Conservation (phyloP, 2,113 vertebrate species). For the Turdus rufiventris region DNA sequence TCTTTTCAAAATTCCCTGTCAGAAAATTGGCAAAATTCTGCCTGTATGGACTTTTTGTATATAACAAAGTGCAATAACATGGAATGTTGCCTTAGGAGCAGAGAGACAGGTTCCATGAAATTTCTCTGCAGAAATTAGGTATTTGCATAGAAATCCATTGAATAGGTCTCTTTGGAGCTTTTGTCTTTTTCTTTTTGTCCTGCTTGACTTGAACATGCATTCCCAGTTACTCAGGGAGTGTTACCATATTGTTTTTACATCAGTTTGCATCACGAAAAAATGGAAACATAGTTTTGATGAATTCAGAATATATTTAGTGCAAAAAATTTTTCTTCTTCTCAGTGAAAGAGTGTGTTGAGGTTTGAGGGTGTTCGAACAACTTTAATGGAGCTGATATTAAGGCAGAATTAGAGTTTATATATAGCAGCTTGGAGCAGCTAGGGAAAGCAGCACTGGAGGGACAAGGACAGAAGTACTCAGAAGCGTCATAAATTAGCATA, state of each 20-base stretch:
- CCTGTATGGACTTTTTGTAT: not conserved
- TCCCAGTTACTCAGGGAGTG: not conserved
- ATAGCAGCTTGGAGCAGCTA: not conserved
- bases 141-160: not conserved
- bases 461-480: not conserved
- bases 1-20: not conserved
- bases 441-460: not conserved
- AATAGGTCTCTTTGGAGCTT: not conserved
- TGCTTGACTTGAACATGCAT: not conserved
- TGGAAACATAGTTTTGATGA: not conserved
- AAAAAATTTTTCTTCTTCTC: not conserved
- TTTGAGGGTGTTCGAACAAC: not conserved
- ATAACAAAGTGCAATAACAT: constrained; percentile 19
- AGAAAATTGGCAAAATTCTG: not conserved
- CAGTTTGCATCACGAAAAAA: not conserved
- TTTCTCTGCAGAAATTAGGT: not conserved
- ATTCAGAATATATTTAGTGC: not conserved
- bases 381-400: not conserved
- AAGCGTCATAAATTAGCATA: constrained; percentile 42
- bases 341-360: accelerated
- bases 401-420: not conserved
- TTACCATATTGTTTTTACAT: not conserved
- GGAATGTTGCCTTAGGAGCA: constrained; percentile 28
- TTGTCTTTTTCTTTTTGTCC: not conserved
- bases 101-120: constrained; percentile 15